Percentiles rank a stretch among this genome's conserved stretches.
These are phyloP conservation scores for Drosophila siamana DNA, from an alignment of 2,888 invertebrate species.

Conservation along the genomic window DNA sequence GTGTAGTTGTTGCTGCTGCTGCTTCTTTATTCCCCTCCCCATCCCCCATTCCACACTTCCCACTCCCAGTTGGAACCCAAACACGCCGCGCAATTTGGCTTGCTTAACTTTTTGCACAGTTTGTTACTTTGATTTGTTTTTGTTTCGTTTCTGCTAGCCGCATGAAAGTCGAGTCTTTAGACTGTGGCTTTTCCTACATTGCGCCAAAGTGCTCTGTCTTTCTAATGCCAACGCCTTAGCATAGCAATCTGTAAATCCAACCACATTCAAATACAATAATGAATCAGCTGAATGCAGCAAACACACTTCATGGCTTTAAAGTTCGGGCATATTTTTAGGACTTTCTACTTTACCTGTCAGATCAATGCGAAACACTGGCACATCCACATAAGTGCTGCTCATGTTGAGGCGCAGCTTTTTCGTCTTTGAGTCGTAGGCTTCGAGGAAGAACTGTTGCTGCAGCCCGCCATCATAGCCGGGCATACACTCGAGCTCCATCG, in stretches of 20 bases:
- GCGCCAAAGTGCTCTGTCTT: slow-evolving; percentile 50
- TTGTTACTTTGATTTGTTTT: slow-evolving; percentile 81
- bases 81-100: slow-evolving; percentile 72
- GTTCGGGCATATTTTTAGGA: not conserved
- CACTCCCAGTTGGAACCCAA: slow-evolving; percentile 10
- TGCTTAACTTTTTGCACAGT: slow-evolving; percentile 79
- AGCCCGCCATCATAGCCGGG: slow-evolving; percentile 96
- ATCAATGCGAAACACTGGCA: slow-evolving; percentile 88
- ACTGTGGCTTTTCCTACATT: slow-evolving; percentile 68
- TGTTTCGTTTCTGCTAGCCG: slow-evolving; percentile 62
- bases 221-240: slow-evolving; percentile 62
- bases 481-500: slow-evolving; percentile 93
- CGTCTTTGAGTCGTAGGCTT: slow-evolving; percentile 92
- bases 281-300: slow-evolving; percentile 51
- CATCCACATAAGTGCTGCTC: slow-evolving; percentile 87
- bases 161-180: slow-evolving; percentile 68
- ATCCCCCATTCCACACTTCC: slow-evolving; percentile 23
- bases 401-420: slow-evolving; percentile 90
- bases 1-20: slow-evolving; percentile 37
- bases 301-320: not conserved
- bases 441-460: slow-evolving; percentile 93
- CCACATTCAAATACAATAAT: slow-evolving; percentile 76
- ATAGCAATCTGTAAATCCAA: slow-evolving; percentile 64
- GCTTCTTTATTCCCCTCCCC: slow-evolving; percentile 14
- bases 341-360: slow-evolving; percentile 81